A percentile compares a stretch with the other conserved stretches of the same genome.
These are phyloP conservation scores for Tanytarsus gracilentus DNA, from an alignment of 2,888 invertebrate species.

Conservation along the genomic window DNA sequence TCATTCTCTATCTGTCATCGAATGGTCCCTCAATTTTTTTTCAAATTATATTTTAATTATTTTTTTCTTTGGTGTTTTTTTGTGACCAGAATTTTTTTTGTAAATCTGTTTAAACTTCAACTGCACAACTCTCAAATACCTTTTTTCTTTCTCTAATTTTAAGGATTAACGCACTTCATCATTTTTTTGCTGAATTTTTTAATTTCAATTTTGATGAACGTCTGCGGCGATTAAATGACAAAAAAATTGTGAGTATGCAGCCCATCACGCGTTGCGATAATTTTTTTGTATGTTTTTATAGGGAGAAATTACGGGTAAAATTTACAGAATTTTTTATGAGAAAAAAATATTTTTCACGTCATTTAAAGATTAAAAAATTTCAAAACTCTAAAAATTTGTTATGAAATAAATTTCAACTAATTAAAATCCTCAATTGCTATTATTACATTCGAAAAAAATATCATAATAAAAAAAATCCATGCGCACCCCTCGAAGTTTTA, in stretches of 20 bases:
- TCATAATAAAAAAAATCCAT: too few species aligned
- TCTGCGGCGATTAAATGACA: constrained; percentile 15
- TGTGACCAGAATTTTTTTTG: too few species aligned
- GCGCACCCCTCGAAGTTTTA: too few species aligned
- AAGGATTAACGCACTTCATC: constrained; percentile 26
- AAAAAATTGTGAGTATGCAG: too few species aligned
- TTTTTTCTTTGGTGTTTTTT: constrained; percentile 11
- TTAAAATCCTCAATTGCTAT: too few species aligned
- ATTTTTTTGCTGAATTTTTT: constrained; percentile 18
- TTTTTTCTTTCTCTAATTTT: not conserved
- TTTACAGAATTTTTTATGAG: not conserved
- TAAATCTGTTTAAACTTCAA: constrained; percentile 6
- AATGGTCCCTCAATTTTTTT: not conserved
- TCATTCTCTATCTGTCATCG: too few species aligned
- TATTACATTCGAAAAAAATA: too few species aligned
- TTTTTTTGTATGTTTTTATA: constrained; percentile 1
- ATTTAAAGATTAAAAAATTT: too few species aligned
- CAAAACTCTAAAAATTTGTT: too few species aligned
- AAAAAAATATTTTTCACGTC: not conserved
- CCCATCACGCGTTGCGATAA: too few species aligned
- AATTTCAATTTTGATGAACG: constrained; percentile 3
- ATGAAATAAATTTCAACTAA: too few species aligned
- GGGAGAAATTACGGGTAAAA: too few species aligned
- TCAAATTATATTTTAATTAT: constrained; percentile 22
- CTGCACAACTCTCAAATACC: not conserved